A percentile compares a stretch with the other conserved stretches of the same genome.
These are phyloP conservation scores for Apis mellifera DNA, from an alignment of 1,140 invertebrate genomes.

Conservation along the genomic window DNA sequence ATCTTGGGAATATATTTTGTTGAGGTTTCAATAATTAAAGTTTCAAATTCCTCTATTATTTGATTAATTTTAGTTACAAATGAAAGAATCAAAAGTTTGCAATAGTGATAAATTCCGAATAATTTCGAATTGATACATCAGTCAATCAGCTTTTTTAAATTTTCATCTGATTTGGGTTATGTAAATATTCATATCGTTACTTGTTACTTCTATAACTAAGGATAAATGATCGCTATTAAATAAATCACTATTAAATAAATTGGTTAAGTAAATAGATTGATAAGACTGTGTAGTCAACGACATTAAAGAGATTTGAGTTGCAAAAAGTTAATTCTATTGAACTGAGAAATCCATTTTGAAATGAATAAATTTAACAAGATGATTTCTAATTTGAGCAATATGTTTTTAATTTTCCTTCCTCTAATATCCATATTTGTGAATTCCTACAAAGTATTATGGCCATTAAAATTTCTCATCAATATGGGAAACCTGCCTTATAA, in stretches of 20 bases:
- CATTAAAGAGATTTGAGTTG: too few relatives aligned
- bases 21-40: not conserved
- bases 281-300: too few relatives aligned
- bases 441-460: constrained; percentile 70
- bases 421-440: constrained; percentile 41
- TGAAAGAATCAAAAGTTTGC: not conserved
- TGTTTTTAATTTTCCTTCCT: constrained; percentile 48
- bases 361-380: constrained; percentile 69
- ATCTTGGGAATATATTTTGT: not conserved
- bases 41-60: not conserved
- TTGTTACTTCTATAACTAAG: too few relatives aligned
- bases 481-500: constrained; percentile 59
- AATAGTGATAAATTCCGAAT: not conserved
- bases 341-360: constrained; percentile 61
- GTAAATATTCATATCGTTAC: too few relatives aligned
- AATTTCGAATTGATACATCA: too few relatives aligned
- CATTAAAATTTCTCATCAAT: constrained; percentile 69
- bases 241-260: too few relatives aligned
- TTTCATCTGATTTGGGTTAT: too few relatives aligned
- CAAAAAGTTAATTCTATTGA: not conserved
- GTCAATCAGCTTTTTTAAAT: too few relatives aligned
- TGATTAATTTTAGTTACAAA: not conserved
- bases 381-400: constrained; percentile 56
- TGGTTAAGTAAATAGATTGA: too few relatives aligned
- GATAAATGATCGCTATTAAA: too few relatives aligned